phyloP scores from a whole-genome alignment of 2,113 vertebrate genomes.

The Lepidiolamprologus cunningtoni region DNA sequence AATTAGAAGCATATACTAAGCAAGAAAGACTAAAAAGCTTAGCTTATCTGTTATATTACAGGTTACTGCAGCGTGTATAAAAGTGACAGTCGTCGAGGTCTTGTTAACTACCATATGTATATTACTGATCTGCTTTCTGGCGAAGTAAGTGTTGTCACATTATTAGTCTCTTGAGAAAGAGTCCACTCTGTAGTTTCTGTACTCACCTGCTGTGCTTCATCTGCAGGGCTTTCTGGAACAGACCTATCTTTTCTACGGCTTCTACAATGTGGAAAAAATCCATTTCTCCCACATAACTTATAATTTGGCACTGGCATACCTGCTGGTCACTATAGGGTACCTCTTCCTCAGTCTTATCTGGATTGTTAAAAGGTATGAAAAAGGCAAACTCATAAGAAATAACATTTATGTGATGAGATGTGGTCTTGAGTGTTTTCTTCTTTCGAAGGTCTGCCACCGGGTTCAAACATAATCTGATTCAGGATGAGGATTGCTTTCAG shows the following conservation, averaged over 20 bases:
- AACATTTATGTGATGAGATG: not conserved
- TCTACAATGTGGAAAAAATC: constrained; percentile 75
- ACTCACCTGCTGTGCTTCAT: not conserved
- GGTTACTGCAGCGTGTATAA: constrained; percentile 76
- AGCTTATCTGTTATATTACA: constrained; percentile 46
- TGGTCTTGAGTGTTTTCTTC: not conserved
- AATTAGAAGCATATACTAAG: not conserved
- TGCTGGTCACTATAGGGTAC: constrained; percentile 80
- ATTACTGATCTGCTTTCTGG: constrained; percentile 86
- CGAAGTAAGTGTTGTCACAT: constrained; percentile 69
- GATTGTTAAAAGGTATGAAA: constrained; percentile 86
- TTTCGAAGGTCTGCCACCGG: constrained; percentile 78
- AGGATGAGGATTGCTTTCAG: constrained; percentile 84
- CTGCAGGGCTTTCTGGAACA: constrained; percentile 87
- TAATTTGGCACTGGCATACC: constrained; percentile 84
- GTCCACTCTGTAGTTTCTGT: not conserved
- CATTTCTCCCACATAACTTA: constrained; percentile 68
- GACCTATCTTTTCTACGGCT: constrained; percentile 93
- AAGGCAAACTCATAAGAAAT: not conserved
- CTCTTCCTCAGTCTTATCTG: constrained; percentile 86
- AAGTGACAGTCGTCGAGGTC: constrained; percentile 61
- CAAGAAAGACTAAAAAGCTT: not conserved
- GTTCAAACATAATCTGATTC: constrained; percentile 83
- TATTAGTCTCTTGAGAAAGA: not conserved
- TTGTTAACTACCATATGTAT: constrained; percentile 82